Base-by-base conservation (phyloP, 2,113 vertebrate species). In the Sakesphorus luctuosus region DNA sequence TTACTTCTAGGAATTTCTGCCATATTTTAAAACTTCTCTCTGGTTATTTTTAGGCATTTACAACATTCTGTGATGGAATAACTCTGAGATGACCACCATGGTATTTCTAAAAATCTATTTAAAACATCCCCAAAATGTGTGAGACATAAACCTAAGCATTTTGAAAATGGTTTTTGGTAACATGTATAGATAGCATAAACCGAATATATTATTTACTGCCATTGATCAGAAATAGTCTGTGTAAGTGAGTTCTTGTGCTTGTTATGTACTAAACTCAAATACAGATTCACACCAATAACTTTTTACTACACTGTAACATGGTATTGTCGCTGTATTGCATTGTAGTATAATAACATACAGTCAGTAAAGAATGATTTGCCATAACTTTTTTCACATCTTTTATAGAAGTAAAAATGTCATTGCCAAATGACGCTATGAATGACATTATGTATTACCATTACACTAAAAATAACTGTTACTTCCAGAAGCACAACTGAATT, bases 381-480 rank as follows among this genome's bases (percentile, higher is more conserved):
- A 3, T 68, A n/a, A 78, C n/a, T 20, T 94, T 86, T 93, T 92
- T 72, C 75, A 56, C 52, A 49, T 81, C 43, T 93, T 93, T 74
- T 76, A 18, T 88, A 80, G 66, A 78, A 94, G 44, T 61, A 88
- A 86, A 90, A 89, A 89, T 47, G 21, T 26, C 15, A 18, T 77
- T 85, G 73, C 59, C 79, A 94, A 86, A 62, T 74, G 17, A 55
- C 0, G 0, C 56, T 88, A 83, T 72, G 86, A 91, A 90, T 76
- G 43, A 50, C 79, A 81, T 68, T 92, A 65, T 44, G 8, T 62
- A 62, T 87, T 94, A 73, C 59, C 3, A 10, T 77, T 91, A 67
- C 18, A 47, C 71, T 90, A 89, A 93, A 96, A 94, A 94, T 91
- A 90, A 33, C 76, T 63, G 28, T 90, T 92, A 59, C 83, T 87